Conservation (phyloP, 2,797 vertebrate species). For the Coreius guichenoti region DNA sequence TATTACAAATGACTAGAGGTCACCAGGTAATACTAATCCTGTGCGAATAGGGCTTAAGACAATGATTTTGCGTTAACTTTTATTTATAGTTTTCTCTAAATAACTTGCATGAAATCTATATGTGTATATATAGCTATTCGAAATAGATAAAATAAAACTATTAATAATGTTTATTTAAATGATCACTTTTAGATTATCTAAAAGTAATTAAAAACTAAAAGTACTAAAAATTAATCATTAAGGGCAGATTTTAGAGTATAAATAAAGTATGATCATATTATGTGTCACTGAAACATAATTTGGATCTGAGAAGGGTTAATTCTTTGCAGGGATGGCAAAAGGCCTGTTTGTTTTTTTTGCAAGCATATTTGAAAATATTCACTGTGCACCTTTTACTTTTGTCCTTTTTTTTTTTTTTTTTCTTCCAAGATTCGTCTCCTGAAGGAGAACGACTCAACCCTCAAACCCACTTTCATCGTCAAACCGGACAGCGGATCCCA, state of each 20-base stretch:
- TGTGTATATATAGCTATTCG: not conserved
- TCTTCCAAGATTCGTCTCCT: conserved; percentile 81
- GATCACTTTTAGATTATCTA: not conserved
- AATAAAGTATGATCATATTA: not conserved
- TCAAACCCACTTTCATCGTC: conserved; percentile 93
- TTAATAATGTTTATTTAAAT: not conserved
- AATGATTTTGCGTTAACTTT: not conserved
- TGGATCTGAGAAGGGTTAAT: not conserved
- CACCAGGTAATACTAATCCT: too few species aligned
- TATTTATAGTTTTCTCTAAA: not conserved
- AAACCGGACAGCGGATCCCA: conserved; percentile 97
- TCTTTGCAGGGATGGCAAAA: not conserved
- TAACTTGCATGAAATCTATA: not conserved
- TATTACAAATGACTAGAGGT: too few species aligned
- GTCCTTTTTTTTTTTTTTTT: not conserved
- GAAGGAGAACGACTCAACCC: conserved; percentile 83
- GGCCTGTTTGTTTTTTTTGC: not conserved
- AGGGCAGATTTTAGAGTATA: not conserved
- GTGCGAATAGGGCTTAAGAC: not conserved
- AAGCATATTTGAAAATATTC: not conserved
- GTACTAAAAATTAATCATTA: not conserved
- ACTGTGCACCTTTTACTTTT: not conserved
- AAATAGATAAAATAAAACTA: not conserved
- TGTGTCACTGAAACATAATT: not conserved
- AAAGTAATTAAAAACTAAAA: too few species aligned